phyloP scores from a whole-genome alignment of 2,113 vertebrate species.

The Crotalus tigris region DNA sequence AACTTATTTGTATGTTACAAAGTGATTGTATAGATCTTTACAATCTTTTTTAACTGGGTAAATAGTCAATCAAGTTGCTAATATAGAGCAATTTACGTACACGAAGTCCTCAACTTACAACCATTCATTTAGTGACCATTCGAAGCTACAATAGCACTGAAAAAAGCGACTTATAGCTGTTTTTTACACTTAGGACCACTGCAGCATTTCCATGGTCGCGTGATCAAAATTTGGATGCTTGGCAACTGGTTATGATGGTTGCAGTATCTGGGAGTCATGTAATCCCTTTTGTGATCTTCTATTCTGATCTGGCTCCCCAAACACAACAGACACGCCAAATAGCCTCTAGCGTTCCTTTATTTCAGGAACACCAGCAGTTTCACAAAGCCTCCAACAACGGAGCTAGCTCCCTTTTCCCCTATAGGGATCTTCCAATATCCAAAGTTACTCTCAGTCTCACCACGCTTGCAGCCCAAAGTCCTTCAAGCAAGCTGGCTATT shows the following conservation, averaged over 20 bases:
- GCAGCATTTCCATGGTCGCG: background rate
- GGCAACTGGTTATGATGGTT: background rate
- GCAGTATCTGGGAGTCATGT: background rate
- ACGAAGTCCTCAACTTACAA: background rate
- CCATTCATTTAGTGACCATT: background rate
- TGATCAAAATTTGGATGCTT: background rate
- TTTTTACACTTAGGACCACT: background rate
- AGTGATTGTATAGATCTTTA: background rate
- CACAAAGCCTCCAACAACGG: too few relatives aligned
- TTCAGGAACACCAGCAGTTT: too few relatives aligned
- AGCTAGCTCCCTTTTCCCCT: too few relatives aligned
- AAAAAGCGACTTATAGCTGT: background rate
- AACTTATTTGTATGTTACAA: background rate
- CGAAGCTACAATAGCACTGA: background rate
- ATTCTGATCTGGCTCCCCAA: background rate
- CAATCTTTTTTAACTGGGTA: background rate
- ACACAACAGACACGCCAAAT: too few relatives aligned
- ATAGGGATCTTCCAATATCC: too few relatives aligned
- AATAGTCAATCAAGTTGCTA: background rate
- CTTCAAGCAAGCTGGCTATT: too few relatives aligned
- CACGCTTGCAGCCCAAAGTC: too few relatives aligned
- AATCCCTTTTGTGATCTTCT: background rate
- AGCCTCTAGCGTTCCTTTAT: too few relatives aligned
- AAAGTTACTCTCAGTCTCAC: too few relatives aligned
- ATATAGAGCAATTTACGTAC: background rate